phyloP scores from a whole-genome alignment of 92 coral and sea anemone species.

The Micromussa lordhowensis region DNA sequence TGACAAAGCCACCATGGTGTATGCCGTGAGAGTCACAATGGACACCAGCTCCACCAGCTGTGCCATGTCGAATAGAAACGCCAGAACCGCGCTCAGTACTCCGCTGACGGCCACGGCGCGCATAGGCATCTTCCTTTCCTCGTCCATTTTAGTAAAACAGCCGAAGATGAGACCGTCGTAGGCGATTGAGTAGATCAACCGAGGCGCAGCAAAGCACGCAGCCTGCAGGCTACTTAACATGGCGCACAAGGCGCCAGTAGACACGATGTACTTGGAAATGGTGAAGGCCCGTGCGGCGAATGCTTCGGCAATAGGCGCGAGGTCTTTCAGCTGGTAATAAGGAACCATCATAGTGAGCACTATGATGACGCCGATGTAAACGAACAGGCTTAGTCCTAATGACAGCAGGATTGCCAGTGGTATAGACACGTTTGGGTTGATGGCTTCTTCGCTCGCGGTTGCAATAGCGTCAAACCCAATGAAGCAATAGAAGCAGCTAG shows the following conservation, averaged over 20 bases:
- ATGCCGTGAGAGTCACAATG: constrained; percentile 61
- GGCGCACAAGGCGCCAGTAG: constrained; percentile 78
- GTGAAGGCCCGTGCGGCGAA: constrained; percentile 64
- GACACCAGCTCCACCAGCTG: constrained; percentile 77
- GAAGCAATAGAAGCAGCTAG: constrained; percentile 80
- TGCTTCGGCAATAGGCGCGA: constrained; percentile 82
- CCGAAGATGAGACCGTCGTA: constrained; percentile 83
- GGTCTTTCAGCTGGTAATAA: constrained; percentile 52
- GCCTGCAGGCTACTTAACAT: constrained; percentile 76
- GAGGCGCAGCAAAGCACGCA: constrained; percentile 68
- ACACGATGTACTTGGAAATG: constrained; percentile 78
- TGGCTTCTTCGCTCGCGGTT: constrained; percentile 82
- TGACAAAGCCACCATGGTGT: constrained; percentile 76
- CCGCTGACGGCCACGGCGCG: constrained; percentile 72
- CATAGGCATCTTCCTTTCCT: constrained; percentile 72
- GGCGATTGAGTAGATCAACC: constrained; percentile 87
- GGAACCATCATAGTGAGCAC: constrained; percentile 82
- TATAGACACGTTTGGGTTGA: constrained; percentile 72
- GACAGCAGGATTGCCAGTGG: constrained; percentile 70
- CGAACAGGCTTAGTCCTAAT: constrained; percentile 56
- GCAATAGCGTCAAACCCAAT: constrained; percentile 85
- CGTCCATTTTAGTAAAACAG: constrained; percentile 63
- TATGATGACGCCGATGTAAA: constrained; percentile 61
- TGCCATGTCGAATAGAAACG: constrained; percentile 69
- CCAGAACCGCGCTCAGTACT: constrained; percentile 58